Percentiles rank a stretch among this genome's conserved stretches.
These are phyloP conservation scores for Pituophis catenifer DNA, from an alignment of 2,113 vertebrate species.

Conservation along the genomic window DNA sequence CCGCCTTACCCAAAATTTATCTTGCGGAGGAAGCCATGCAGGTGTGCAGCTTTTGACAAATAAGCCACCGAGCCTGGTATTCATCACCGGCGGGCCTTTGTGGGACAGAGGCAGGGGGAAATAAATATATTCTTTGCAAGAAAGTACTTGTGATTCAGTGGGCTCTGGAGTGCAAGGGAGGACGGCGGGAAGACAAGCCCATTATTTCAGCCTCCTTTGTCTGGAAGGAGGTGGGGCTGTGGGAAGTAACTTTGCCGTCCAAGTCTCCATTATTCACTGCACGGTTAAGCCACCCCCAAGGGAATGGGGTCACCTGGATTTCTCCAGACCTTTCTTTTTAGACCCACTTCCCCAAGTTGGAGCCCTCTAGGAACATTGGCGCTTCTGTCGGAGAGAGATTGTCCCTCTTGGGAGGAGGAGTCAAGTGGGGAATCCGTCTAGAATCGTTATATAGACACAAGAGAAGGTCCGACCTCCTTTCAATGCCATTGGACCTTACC, in stretches of 20 bases:
- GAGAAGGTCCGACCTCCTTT: neutral
- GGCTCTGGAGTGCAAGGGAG: constrained; percentile 62
- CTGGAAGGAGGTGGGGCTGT: constrained; percentile 53
- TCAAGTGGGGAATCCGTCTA: neutral
- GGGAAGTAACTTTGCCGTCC: constrained; percentile 46
- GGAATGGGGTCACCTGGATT: constrained; percentile 28
- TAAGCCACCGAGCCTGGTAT: constrained; percentile 80
- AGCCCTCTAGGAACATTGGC: neutral
- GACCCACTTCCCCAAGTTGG: neutral
- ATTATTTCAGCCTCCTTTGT: constrained; percentile 61
- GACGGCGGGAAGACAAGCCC: constrained; percentile 53
- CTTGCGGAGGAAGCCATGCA: constrained; percentile 86
- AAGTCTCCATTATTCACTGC: constrained; percentile 59
- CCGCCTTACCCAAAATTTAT: constrained; percentile 80
- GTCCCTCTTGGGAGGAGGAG: neutral
- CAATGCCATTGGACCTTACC: neutral
- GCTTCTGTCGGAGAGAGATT: neutral
- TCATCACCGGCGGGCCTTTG: constrained; percentile 79
- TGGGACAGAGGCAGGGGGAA: constrained; percentile 80
- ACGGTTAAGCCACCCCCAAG: constrained; percentile 45
- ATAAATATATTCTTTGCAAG: constrained; percentile 89
- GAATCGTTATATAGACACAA: neutral
- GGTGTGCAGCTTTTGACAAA: constrained; percentile 90
- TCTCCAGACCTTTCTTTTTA: neutral
- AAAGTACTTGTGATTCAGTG: constrained; percentile 73